Conservation (phyloP, 2,888 invertebrate species). For the Horisme vitalbata region DNA sequence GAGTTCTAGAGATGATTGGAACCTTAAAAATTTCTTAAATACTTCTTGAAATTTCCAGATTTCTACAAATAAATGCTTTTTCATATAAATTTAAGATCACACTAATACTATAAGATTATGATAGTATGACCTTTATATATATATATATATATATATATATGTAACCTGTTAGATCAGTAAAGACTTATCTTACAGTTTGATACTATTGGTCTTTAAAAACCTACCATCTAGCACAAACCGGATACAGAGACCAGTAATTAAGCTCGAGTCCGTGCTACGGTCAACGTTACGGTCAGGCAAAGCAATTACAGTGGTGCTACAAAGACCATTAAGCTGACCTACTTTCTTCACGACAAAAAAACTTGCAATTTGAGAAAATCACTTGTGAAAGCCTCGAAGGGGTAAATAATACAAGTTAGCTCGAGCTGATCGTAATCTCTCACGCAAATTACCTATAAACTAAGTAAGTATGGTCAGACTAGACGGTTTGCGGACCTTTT, state of each 20-base stretch:
- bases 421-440: constrained; percentile 43
- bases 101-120: too few species aligned
- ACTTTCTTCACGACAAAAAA: constrained; percentile 25
- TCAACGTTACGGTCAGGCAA: constrained; percentile 12
- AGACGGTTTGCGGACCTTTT: constrained; percentile 15
- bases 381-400: constrained; percentile 36
- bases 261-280: constrained; percentile 4
- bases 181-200: too few species aligned
- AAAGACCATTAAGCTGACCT: constrained; percentile 24
- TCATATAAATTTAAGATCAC: too few species aligned
- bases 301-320: constrained; percentile 18
- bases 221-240: too few species aligned
- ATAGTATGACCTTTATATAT: too few species aligned
- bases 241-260: background rate
- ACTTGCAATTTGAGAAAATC: constrained; percentile 34
- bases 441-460: constrained; percentile 68
- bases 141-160: too few species aligned
- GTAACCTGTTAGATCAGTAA: too few species aligned
- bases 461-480: constrained; percentile 34
- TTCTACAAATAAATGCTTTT: too few species aligned
- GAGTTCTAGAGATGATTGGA: too few species aligned
- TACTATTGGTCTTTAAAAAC: too few species aligned
- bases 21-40: too few species aligned
- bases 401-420: constrained; percentile 38
- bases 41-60: too few species aligned